phyloP scores from a whole-genome alignment of 2,888 invertebrate species.

The Allacma fusca region DNA sequence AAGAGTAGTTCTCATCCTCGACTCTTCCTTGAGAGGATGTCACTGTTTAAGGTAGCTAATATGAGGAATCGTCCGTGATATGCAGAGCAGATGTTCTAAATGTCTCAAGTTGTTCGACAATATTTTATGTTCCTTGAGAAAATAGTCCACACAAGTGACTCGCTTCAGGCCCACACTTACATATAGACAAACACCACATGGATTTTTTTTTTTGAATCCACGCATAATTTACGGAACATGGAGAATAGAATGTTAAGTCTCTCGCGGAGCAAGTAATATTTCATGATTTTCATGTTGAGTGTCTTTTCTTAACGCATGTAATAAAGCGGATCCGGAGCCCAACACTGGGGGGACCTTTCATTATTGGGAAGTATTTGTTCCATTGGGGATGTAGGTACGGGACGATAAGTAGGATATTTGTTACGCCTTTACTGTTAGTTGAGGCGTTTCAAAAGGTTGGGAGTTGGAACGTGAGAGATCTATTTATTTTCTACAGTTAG shows the following conservation, averaged over 20 bases:
- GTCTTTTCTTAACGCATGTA: constrained; percentile 7
- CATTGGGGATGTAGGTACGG: not conserved
- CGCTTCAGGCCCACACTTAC: too few species aligned
- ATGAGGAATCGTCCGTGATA: not conserved
- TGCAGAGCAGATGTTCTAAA: constrained; percentile 29
- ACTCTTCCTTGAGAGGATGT: too few species aligned
- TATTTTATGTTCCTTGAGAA: constrained; percentile 22
- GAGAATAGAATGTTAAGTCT: constrained; percentile 7
- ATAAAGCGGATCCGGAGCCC: not conserved
- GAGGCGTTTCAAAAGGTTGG: constrained; percentile 27
- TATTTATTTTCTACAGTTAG: constrained; percentile 9
- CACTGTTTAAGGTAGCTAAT: too few species aligned
- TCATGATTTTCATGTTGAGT: constrained; percentile 20
- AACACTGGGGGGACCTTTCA: not conserved
- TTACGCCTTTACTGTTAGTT: constrained; percentile 24
- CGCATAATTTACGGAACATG: constrained; percentile 30
- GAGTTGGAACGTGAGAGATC: constrained; percentile 25
- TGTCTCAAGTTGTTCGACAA: constrained; percentile 28
- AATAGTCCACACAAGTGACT: too few species aligned
- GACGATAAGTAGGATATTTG: constrained; percentile 18
- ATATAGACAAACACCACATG: not conserved
- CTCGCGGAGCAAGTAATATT: constrained; percentile 1
- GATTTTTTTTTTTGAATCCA: constrained; percentile 21
- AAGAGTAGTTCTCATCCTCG: too few species aligned
- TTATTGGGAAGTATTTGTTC: constrained; percentile 16